These are phyloP conservation scores for Drosophila sturtevanti DNA, from an alignment of 1,140 invertebrate species.

Conservation along the genomic window DNA sequence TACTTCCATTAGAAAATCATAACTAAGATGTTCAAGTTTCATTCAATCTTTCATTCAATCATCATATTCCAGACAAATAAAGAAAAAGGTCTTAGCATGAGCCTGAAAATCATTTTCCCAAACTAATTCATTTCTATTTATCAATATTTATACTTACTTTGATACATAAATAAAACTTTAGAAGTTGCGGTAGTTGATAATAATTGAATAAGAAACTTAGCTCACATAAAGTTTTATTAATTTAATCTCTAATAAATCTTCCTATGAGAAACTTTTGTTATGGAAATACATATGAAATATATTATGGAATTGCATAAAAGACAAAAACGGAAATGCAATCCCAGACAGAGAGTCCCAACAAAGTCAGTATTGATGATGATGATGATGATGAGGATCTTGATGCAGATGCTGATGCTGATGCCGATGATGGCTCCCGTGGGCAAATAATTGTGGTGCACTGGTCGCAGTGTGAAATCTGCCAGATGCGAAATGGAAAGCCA, in stretches of 20 bases:
- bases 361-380: not conserved
- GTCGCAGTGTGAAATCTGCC: not conserved
- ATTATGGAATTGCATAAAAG: not conserved
- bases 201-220: constrained; percentile 43
- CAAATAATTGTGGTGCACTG: not conserved
- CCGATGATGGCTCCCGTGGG: constrained; percentile 3
- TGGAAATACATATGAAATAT: not conserved
- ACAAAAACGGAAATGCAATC: not conserved
- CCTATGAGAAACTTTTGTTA: constrained; percentile 56
- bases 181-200: constrained; percentile 64
- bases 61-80: constrained; percentile 43
- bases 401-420: not conserved
- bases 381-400: not conserved
- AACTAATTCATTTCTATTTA: constrained; percentile 23
- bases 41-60: constrained; percentile 37
- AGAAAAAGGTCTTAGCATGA: constrained; percentile 51
- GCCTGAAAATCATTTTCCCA: constrained; percentile 41
- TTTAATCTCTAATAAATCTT: constrained; percentile 59
- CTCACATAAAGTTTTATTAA: constrained; percentile 75
- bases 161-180: constrained; percentile 38
- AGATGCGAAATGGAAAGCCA: constrained; percentile 13
- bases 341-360: not conserved
- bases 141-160: constrained; percentile 22
- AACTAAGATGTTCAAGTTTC: not conserved
- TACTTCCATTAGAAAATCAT: constrained; percentile 16